Evolutionary conservation across 2,797 vertebrate species (phyloP), one percentile per base, ranked within the genome.

Genomic region (Leptatherina wallacei): DNA sequence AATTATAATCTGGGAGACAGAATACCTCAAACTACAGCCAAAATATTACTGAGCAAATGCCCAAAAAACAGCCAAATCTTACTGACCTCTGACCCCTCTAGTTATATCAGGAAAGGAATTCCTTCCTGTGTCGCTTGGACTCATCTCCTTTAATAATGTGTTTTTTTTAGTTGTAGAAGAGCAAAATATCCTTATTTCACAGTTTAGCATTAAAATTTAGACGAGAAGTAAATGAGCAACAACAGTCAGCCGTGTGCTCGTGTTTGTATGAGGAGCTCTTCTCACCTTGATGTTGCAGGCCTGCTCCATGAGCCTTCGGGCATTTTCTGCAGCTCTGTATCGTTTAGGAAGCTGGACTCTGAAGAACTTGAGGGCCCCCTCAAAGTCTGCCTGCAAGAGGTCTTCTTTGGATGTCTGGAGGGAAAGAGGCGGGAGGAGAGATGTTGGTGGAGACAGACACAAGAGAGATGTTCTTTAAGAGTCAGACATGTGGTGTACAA

Each of bases 281-380:
- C 63, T 89, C 95, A 99, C 98, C 96, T 99, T 99, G 64, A 99
- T 98, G 89, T 97, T 98, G 92, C 98, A 99, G 79, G 98, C 98
- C 82, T 99, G 97, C 81, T 99, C 98, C 98, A 99, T 99, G 35
- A 99, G 93, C 73, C 96, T 95, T 63, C 97, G 95, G 29, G 98
- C 98, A 51, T 98, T 99, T 91, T 99, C 98, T 29, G 98, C 98
- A 6, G 98, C 97, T 82, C 98, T 93, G 94, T 99, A 99, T 73
- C 98, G 96, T 88, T 99, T 99, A 30, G 98, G 98, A 71, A 99
- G 94, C 91, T 99, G 98, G 60, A 99, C 98, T 80, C 98, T 94
- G 93, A 99, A 99, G 94, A 99, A 99, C 90, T 99, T 99, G 64
- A 99, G 95, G 64, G 98, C 97, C 13, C 98, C 98, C 94, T 99